These are phyloP conservation scores for Drosophila kambysellisi DNA, from an alignment of 2,888 invertebrate genomes.

Conservation along the genomic window DNA sequence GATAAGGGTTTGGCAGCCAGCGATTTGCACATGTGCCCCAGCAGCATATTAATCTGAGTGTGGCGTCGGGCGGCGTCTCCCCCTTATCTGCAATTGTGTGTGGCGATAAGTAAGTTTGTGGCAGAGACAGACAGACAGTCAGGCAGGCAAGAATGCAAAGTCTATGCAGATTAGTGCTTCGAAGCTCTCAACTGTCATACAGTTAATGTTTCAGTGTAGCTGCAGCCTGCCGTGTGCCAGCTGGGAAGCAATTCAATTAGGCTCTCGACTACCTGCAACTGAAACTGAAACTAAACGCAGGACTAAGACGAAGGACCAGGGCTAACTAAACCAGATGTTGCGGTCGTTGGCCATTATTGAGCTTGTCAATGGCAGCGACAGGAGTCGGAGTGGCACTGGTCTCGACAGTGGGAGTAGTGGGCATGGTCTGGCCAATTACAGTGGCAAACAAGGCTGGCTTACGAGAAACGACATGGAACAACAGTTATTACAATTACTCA, in stretches of 20 bases:
- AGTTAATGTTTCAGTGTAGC: slow-evolving; percentile 45
- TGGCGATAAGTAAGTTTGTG: slow-evolving; percentile 65
- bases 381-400: neutral
- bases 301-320: slow-evolving; percentile 36
- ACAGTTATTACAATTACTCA: slow-evolving; percentile 72
- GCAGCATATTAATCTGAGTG: slow-evolving; percentile 48
- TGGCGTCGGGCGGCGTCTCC: neutral
- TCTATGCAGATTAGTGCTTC: slow-evolving; percentile 43
- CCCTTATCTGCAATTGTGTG: slow-evolving; percentile 9
- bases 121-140: neutral
- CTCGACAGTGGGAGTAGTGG: slow-evolving; percentile 1
- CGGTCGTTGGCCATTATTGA: slow-evolving; percentile 77
- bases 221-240: slow-evolving; percentile 5
- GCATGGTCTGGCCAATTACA: slow-evolving; percentile 71
- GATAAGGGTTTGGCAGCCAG: slow-evolving; percentile 70
- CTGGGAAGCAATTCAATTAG: slow-evolving; percentile 65
- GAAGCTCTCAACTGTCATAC: slow-evolving; percentile 24
- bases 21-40: slow-evolving; percentile 47
- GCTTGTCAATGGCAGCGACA: slow-evolving; percentile 68
- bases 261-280: slow-evolving; percentile 41
- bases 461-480: slow-evolving; percentile 62
- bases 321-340: slow-evolving; percentile 73
- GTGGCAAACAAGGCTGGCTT: slow-evolving; percentile 60
- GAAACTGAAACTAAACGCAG: slow-evolving; percentile 30
- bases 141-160: slow-evolving; percentile 14